Evolutionary conservation across 2,888 invertebrate species (phyloP).

Genomic region (Polia nebulosa): DNA sequence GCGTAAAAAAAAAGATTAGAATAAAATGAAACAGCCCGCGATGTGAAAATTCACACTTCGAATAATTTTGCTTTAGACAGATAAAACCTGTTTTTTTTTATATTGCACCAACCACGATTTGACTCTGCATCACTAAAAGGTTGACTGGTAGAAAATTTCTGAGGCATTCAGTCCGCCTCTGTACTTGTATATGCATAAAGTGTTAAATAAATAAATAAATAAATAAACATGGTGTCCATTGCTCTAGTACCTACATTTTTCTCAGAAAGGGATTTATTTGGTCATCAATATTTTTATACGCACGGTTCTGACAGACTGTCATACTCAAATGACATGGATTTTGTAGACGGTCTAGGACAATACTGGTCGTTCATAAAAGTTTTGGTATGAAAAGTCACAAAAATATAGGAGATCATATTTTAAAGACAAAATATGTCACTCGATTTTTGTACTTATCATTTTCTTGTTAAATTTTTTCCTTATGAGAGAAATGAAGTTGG

Average conservation of each 20-base stretch:
- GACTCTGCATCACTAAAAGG: too few relatives aligned
- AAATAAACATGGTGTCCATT: too few relatives aligned
- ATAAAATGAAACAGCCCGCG: neutral
- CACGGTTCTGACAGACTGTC: constrained; percentile 15
- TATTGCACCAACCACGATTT: too few relatives aligned
- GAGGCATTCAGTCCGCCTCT: too few relatives aligned
- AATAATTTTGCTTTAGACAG: neutral
- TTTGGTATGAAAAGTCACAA: neutral
- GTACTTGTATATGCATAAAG: too few relatives aligned
- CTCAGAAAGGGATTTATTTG: neutral
- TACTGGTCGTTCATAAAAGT: constrained; percentile 2
- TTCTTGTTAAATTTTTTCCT: neutral
- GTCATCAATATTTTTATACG: constrained; percentile 26
- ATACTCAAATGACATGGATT: constrained; percentile 10
- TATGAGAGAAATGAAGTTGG: neutral
- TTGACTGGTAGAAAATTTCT: too few relatives aligned
- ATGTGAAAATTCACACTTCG: neutral
- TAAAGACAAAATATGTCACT: neutral
- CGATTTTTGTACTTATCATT: neutral
- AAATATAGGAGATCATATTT: neutral
- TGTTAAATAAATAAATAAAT: too few relatives aligned
- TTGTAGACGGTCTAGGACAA: constrained; percentile 29
- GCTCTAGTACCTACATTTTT: too few relatives aligned
- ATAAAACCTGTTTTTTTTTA: too few relatives aligned
- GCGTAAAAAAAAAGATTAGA: neutral